Percentiles rank a stretch among this genome's conserved stretches.
Evolutionary conservation across 2,888 invertebrate species (phyloP).

Genomic region (Melieria omissa): DNA sequence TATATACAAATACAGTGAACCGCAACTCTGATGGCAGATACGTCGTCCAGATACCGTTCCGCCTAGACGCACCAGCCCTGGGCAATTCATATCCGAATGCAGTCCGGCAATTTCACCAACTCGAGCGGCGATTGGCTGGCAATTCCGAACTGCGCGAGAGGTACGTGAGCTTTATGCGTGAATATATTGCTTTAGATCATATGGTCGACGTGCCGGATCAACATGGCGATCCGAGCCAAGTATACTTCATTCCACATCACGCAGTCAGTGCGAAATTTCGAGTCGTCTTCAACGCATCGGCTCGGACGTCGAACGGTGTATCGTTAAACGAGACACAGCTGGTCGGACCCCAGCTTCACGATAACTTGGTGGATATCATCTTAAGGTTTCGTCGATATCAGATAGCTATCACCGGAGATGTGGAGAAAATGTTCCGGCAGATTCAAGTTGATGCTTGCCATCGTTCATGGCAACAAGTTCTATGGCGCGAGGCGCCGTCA

Average conservation of each 20-base stretch:
- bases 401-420: constrained; percentile 26
- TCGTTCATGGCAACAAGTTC: constrained; percentile 12
- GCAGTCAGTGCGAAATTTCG: constrained; percentile 32
- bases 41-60: constrained; percentile 27
- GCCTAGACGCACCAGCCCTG: constrained; percentile 9
- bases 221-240: constrained; percentile 1
- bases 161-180: not conserved
- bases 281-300: constrained; percentile 36
- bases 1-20: not conserved
- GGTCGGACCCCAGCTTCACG: constrained; percentile 25
- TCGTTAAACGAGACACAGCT: constrained; percentile 34
- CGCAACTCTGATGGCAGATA: not conserved
- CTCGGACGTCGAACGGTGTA: constrained; percentile 19
- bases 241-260: constrained; percentile 33
- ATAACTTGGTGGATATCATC: constrained; percentile 19
- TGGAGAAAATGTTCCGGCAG: constrained; percentile 26
- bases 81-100: constrained; percentile 18
- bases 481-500: constrained; percentile 26
- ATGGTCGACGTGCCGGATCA: constrained; percentile 70
- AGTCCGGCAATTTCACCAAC: not conserved
- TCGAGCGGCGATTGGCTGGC: constrained; percentile 6
- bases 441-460: not conserved
- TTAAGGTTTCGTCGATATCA: constrained; percentile 28
- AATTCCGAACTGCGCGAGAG: not conserved
- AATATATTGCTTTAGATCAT: constrained; percentile 64